These are phyloP conservation scores for Vulpes lagopus DNA, from an alignment of 2,113 vertebrate genomes.

Conservation along the genomic window DNA sequence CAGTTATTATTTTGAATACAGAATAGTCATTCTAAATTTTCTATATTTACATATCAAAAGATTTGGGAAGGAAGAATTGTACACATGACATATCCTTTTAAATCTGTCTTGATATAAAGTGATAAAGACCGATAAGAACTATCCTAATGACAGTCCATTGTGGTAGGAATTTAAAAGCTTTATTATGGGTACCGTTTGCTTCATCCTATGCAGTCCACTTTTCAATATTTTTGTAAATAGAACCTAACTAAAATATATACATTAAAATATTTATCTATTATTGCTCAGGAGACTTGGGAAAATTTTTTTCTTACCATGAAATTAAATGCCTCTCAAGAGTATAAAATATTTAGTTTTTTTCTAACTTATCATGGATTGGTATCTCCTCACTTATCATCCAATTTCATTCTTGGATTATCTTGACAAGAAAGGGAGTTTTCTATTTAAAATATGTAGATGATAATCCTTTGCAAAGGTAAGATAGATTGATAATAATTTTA, in stretches of 20 bases:
- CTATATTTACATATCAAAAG: neutral
- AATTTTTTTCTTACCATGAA: neutral
- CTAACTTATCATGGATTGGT: neutral
- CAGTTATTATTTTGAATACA: neutral
- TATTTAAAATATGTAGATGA: neutral
- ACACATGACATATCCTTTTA: neutral
- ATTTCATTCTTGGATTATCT: neutral
- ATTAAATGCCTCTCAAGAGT: neutral
- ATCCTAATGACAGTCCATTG: neutral
- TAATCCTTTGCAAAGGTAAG: neutral
- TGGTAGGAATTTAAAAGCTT: neutral
- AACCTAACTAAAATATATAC: neutral
- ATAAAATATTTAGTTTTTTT: neutral
- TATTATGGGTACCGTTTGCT: neutral
- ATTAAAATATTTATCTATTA: neutral
- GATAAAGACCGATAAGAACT: neutral
- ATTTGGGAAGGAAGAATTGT: neutral
- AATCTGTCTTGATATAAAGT: neutral
- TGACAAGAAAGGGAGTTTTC: neutral
- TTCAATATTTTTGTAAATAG: neutral
- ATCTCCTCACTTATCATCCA: neutral
- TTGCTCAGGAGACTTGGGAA: neutral
- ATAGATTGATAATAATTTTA: neutral
- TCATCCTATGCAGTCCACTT: neutral
- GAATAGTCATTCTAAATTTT: neutral